Evolutionary conservation across 2,113 vertebrate genomes (phyloP), one percentile per base, ranked within the genome.

Genomic region (Sceloporus undulatus): DNA sequence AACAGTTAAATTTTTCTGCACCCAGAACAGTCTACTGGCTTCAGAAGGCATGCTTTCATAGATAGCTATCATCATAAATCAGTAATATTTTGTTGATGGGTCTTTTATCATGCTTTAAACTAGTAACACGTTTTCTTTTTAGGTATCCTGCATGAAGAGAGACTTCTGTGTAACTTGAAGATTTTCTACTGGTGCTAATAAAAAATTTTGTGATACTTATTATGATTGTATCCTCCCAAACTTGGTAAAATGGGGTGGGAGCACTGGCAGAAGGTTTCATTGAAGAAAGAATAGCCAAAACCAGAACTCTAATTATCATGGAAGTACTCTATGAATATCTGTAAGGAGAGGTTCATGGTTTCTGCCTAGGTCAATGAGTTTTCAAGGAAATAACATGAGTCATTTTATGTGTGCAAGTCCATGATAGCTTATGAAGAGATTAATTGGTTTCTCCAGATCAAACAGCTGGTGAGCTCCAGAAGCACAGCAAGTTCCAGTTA

Each of bases 311-410:
- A 40, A 84, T 34, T 71, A 27, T 5, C 25, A 71, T 27, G 66
- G 34, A 52, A 84, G 68, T 40, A n/a, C n/a, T 52, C 48, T 84
- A 34, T 52, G 42, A 73, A 84, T 84, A 48, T 56, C 62, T 59
- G 62, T 54, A 86, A 86, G 42, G 62, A 86, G 11, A 71, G 29
- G n/a, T 56, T 52, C 29, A 34, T 66, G 25, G 29, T 54, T 54
- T 73, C 42, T 70, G 66, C 25, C 16, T 79, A 71, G 66, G 66
- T 54, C 42, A 79, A 52, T 40, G 27, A 79, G 19, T 70, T 66
- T 79, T 48, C 65, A 79, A 86, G 29, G 62, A 78, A 86, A 86
- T n/a, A 68, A 86, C 79, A 38, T 68, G 62, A 38, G 71, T 79
- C 77, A 86, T 86, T 78, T 52, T 65, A 56, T 27, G 62, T 34